Evolutionary conservation across 2,888 invertebrate species (phyloP).

Genomic region (Melinopterus prodromus): DNA sequence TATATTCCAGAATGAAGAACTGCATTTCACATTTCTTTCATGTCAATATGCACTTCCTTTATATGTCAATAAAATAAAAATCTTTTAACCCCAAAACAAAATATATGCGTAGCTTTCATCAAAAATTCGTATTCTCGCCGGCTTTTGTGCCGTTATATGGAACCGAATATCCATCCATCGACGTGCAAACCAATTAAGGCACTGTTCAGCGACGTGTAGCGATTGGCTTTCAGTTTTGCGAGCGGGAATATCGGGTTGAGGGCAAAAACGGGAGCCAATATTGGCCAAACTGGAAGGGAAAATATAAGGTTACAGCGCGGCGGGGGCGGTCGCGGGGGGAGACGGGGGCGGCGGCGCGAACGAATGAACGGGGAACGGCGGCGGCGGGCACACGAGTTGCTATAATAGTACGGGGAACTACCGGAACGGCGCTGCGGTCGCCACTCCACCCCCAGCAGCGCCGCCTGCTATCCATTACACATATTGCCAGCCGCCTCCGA

Average conservation of each 20-base stretch:
- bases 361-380: slow-evolving; percentile 1
- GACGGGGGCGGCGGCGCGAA: background rate
- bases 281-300: background rate
- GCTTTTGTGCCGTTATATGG: background rate
- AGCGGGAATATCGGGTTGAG: slow-evolving; percentile 4
- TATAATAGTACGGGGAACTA: slow-evolving; percentile 22
- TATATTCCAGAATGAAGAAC: too few species aligned
- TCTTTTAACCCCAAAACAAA: background rate
- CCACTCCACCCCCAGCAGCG: slow-evolving; percentile 54
- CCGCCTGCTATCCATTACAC: slow-evolving; percentile 63
- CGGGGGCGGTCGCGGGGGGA: background rate
- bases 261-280: slow-evolving; percentile 4
- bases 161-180: slow-evolving; percentile 4
- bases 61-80: too few species aligned
- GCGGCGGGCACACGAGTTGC: slow-evolving; percentile 12
- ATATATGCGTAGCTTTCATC: background rate
- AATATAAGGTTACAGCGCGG: background rate
- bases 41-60: too few species aligned
- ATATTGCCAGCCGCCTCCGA: slow-evolving; percentile 61
- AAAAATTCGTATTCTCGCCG: background rate
- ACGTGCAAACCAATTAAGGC: slow-evolving; percentile 4
- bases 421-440: slow-evolving; percentile 49
- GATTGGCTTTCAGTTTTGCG: slow-evolving; percentile 4
- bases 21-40: too few species aligned
- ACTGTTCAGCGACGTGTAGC: background rate